These are phyloP conservation scores for Erethizon dorsatum DNA, from an alignment of 2,797 vertebrate species.

Conservation along the genomic window DNA sequence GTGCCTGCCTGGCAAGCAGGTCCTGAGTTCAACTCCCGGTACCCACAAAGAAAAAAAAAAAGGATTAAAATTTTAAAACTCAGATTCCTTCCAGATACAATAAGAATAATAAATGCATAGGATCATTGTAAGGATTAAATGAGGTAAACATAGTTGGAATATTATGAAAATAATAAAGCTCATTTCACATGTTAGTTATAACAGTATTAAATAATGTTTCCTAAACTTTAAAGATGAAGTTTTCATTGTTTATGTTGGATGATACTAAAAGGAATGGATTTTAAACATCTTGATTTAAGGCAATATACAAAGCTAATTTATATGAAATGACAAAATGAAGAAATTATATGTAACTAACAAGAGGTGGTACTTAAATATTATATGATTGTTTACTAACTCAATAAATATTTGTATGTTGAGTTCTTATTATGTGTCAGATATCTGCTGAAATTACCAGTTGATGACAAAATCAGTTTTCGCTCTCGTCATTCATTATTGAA, in stretches of 20 bases:
- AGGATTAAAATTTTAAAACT: too few species aligned
- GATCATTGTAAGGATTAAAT: conserved; percentile 3
- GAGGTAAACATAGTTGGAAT: not conserved
- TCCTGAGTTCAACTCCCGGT: too few species aligned
- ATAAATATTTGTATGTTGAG: not conserved
- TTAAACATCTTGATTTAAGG: conserved; percentile 19
- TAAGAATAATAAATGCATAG: not conserved
- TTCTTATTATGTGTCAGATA: not conserved
- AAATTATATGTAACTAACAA: not conserved
- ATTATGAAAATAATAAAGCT: conserved; percentile 47
- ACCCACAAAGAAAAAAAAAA: too few species aligned
- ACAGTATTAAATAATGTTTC: not conserved
- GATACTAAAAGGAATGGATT: conserved; percentile 43
- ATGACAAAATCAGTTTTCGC: not conserved
- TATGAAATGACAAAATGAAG: conserved; percentile 25
- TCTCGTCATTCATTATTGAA: not conserved
- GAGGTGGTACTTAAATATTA: not conserved
- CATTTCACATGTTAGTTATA: not conserved
- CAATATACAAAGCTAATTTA: not conserved
- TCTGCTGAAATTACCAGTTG: not conserved
- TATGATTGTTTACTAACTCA: not conserved
- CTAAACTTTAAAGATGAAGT: not conserved
- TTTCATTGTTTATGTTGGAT: not conserved
- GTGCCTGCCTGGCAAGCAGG: too few species aligned
- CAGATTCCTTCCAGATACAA: not conserved